Conservation (phyloP, 2,797 vertebrate genomes). For the Sebastes minor region DNA sequence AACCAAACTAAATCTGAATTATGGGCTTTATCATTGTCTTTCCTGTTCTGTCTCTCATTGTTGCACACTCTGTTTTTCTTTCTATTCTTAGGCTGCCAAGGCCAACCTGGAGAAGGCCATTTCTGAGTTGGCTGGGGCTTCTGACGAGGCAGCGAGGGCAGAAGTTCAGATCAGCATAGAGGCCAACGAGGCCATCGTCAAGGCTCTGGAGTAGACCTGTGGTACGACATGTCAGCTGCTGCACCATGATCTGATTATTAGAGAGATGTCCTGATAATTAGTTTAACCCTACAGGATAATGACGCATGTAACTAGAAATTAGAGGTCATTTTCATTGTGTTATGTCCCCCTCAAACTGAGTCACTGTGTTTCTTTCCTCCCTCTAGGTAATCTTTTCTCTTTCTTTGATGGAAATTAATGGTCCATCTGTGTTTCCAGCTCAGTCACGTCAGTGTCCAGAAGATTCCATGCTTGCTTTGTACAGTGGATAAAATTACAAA, state of each 20-base stretch:
- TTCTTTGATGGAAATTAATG: slow-evolving; percentile 51
- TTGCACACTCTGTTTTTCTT: not conserved
- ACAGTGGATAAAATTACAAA: slow-evolving; percentile 83
- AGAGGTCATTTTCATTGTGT: not conserved
- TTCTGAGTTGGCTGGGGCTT: slow-evolving; percentile 76
- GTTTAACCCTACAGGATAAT: not conserved
- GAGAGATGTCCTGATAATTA: not conserved
- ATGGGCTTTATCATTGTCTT: not conserved
- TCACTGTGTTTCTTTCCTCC: not conserved
- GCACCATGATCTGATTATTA: not conserved
- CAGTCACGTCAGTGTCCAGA: slow-evolving; percentile 69
- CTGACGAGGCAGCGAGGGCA: slow-evolving; percentile 86
- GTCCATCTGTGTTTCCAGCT: slow-evolving; percentile 62
- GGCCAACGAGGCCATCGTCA: slow-evolving; percentile 93
- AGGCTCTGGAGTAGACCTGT: slow-evolving; percentile 89
- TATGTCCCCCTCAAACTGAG: not conserved
- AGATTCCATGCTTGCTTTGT: slow-evolving; percentile 82
- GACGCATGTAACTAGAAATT: not conserved
- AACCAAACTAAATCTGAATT: not conserved
- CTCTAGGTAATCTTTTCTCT: slow-evolving; percentile 56
- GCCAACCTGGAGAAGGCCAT: slow-evolving; percentile 94
- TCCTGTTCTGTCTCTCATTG: not conserved
- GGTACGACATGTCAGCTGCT: slow-evolving; percentile 41
- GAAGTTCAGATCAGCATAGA: slow-evolving; percentile 93
- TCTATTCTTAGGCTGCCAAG: slow-evolving; percentile 83